Evolutionary conservation across 2,888 invertebrate genomes (phyloP).

Genomic region (Lathronympha strigana): DNA sequence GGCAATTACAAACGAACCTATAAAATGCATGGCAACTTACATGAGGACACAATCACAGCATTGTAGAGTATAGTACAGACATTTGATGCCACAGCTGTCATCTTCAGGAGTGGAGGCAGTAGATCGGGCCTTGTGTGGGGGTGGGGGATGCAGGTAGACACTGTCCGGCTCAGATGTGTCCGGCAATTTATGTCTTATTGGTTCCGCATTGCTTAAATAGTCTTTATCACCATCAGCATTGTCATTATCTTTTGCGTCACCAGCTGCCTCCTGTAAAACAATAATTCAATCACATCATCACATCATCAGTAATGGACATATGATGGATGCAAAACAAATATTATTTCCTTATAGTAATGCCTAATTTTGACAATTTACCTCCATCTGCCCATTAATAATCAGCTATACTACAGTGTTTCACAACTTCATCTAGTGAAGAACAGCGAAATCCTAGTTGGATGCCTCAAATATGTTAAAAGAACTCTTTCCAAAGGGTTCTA

Average conservation of each 20-base stretch:
- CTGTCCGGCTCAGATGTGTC: slow-evolving; percentile 67
- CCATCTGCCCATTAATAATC: no score
- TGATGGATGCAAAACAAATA: no score
- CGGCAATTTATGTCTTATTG: slow-evolving; percentile 49
- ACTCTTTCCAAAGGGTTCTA: no score
- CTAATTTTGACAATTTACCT: no score
- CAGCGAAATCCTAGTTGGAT: no score
- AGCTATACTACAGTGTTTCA: no score
- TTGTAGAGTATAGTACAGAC: slow-evolving; percentile 85
- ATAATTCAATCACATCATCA: neutral
- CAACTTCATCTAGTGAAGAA: no score
- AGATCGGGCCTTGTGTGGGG: slow-evolving; percentile 61
- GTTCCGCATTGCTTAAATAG: slow-evolving; percentile 61
- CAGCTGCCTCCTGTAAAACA: slow-evolving; percentile 62
- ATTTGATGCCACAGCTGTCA: slow-evolving; percentile 85
- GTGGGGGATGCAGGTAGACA: slow-evolving; percentile 63
- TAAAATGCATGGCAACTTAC: slow-evolving; percentile 55
- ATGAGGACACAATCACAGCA: slow-evolving; percentile 86
- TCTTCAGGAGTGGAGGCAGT: slow-evolving; percentile 71
- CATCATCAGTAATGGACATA: neutral
- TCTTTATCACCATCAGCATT: slow-evolving; percentile 54
- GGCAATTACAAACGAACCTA: neutral
- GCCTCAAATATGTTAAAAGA: no score
- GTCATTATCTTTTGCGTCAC: slow-evolving; percentile 57
- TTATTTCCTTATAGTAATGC: no score